Base-by-base conservation (phyloP, 2,113 vertebrate genomes). In the Corydoras sp. region DNA sequence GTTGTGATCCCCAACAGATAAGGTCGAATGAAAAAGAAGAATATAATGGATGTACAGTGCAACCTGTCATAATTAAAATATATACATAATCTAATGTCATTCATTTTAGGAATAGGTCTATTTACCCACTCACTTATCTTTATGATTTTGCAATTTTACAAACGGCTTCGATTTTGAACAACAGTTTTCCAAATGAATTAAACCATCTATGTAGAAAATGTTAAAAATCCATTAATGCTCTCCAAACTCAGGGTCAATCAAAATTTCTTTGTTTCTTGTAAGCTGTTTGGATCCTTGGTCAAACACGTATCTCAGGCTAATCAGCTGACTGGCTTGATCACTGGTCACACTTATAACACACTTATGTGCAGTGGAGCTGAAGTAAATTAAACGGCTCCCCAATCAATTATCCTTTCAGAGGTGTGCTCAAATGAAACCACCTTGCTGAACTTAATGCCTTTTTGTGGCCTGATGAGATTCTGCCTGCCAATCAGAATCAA, bases 351-450 rank as follows among this genome's bases (percentile, higher is more conserved):
- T 82, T 69, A 84, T 82, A 78, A 84, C 87, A 83, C 51, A 53
- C 51, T 53, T 53, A 53, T 5, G 83, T 75, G 79, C 81, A 78
- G 77, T 83, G 80, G 68, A 83, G 73, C 77, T 69, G 76, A 79
- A 82, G 84, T 83, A 83, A 78, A 87, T 87, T 76, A 84, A 82
- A 79, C 76, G 77, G 72, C 77, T 82, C 73, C 68, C 81, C 71
- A 80, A 84, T 85, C 83, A 86, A 87, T 86, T 78, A 82, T 80
- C 66, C 80, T 84, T 88, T 83, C 79, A 81, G 81, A 79, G 75
- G 79, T 86, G 88, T 83, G 79, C 76, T 86, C 80, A 79, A 81
- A 84, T 86, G 80, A 72, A 81, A 77, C 84, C 85, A 85, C 85
- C 78, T 83, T 82, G 86, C 85, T 80, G 77, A 79, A 74, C 64